Evolutionary conservation across 2,113 vertebrate species (phyloP), one percentile per base, ranked within the genome.

Genomic region (Ammodytes marinus): DNA sequence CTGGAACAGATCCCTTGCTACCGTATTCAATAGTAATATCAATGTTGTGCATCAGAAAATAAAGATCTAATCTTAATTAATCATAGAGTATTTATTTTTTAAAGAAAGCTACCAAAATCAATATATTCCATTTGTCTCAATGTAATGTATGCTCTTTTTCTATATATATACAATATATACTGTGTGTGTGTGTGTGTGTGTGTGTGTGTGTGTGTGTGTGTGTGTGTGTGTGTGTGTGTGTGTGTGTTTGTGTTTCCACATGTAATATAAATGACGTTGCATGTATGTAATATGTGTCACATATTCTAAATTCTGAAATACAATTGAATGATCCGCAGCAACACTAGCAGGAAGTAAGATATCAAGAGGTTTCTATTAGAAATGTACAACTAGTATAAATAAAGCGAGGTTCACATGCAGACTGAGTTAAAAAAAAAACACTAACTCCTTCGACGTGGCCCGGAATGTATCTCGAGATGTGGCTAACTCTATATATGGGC

Each of bases 401-500:
- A 59, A 60, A 61, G 27, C 42, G 72, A 27, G 59, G 4, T 11
- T 64, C 14, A 54, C 47, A 59, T 58, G 39, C 67, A 76, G 40
- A 53, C 5, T 40, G 3, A 1, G 63, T 9, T 15, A 67, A 74
- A 70, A 61, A 40, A 65, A 71, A 50, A 4, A 49, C 3, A 49
- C 4, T 40, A 47, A 54, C 46, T 54, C 11, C 40, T 68, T 64
- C 39, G 53, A 52, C 53, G 54, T 37, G 66, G 35, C 71, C 60
- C 47, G 75, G 35, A 60, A 68, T 60, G 49, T 39, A 74, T 69
- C 47, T 69, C 35, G 77, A 50, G 39, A 46, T 63, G 47, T 46
- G 39, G 58, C 71, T 70, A 72, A 75, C 46, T 90, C 90, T 64
- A 72, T 84, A 72, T 84, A 84, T 83, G 74, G 80, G 70, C 79